A percentile compares a stretch with the other conserved stretches of the same genome.
These are phyloP conservation scores for Molanna angustata DNA, from an alignment of 2,888 invertebrate species.

Conservation along the genomic window DNA sequence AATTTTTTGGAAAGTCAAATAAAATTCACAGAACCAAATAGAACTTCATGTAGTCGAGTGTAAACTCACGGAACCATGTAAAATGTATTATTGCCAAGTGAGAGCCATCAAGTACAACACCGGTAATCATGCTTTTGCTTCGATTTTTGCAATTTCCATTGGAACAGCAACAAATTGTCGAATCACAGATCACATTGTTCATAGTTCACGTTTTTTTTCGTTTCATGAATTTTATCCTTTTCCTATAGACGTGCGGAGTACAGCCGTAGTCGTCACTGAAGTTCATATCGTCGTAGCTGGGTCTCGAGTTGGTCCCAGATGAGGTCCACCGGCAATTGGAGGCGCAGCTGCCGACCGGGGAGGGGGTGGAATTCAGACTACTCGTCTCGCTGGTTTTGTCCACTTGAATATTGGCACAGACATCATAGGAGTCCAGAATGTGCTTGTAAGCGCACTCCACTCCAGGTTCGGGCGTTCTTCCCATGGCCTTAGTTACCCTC, in stretches of 20 bases:
- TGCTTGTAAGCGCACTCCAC: conserved; percentile 53
- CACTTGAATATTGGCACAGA: neutral
- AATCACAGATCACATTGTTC: too few species aligned
- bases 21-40: too few species aligned
- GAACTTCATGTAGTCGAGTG: too few species aligned
- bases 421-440: conserved; percentile 48
- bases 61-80: too few species aligned
- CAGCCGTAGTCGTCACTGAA: conserved; percentile 21
- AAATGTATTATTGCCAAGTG: too few species aligned
- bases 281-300: conserved; percentile 18
- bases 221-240: conserved; percentile 29
- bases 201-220: conserved; percentile 26
- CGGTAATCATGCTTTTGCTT: too few species aligned
- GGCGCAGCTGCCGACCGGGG: conserved; percentile 21
- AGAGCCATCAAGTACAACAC: too few species aligned
- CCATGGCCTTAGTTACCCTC: conserved; percentile 46
- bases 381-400: neutral
- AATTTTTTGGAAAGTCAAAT: too few species aligned
- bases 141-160: too few species aligned
- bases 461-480: conserved; percentile 45
- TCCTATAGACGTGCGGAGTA: conserved; percentile 13
- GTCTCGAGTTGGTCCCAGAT: conserved; percentile 22
- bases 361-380: conserved; percentile 2
- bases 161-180: too few species aligned
- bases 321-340: conserved; percentile 31